Base-by-base conservation (phyloP, 1,140 invertebrate species). In the Contarinia nasturtii region DNA sequence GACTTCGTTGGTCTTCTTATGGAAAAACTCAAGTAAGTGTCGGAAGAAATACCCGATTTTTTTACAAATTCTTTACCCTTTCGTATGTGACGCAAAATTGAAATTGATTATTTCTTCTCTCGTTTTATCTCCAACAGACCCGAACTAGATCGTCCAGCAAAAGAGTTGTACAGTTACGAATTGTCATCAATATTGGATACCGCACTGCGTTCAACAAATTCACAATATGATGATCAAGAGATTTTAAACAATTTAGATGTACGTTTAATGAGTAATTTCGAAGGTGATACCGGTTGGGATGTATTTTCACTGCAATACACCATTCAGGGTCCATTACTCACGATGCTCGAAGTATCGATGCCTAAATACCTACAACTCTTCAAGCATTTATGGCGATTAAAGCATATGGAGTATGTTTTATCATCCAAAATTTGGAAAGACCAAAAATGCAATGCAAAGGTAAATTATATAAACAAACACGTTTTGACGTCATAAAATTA, bases 1-100 rank as follows among this genome's bases (percentile, higher is more conserved):
- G 91, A 97, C 68, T 95, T 96, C 63, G 90, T 94, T 54, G 76
- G 86, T 56, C 82, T 92, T 60, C 73, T 96, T 17, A 83, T 96
- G 74, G 85, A 92, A 56, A 69, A 94, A 12, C 64, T 96, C 49
- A 84, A 86, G 86, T 92, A 66, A 70, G 79, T 75, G n/a, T n/a
- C n/a, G n/a, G n/a, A n/a, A n/a, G n/a, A n/a, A n/a, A 34, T n/a
- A n/a, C n/a, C n/a, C n/a, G n/a, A n/a, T n/a, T n/a, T n/a, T n/a
- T n/a, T n/a, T n/a, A n/a, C 33, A 18, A 1, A 15, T 45, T 54
- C 50, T 40, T 49, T 44, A 4, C 27, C n/a, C 1, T 33, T 44
- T 49, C 21, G 44, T 49, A 38, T 54, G 22, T 40, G 19, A 22
- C 12, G 3, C 12, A 50, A 47, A 41, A 11, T 40, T 15, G 19